These are phyloP conservation scores for Tachystola acroxantha DNA, from an alignment of 2,888 invertebrate species.

Conservation along the genomic window DNA sequence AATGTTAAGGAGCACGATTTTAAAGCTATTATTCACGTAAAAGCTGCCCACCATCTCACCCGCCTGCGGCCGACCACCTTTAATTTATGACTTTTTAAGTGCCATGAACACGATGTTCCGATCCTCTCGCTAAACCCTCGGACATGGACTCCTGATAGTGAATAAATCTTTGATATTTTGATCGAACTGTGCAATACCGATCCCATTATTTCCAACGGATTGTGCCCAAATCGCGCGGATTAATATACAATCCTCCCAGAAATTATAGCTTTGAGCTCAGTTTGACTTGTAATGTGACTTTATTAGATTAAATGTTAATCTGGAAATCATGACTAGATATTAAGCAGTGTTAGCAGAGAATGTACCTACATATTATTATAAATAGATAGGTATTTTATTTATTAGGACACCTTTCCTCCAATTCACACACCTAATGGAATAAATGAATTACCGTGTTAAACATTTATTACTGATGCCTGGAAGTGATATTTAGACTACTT, in stretches of 20 bases:
- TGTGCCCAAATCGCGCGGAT: constrained; percentile 20
- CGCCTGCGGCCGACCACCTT: constrained; percentile 38
- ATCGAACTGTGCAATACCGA: constrained; percentile 18
- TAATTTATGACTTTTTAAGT: constrained; percentile 65
- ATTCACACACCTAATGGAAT: too few relatives aligned
- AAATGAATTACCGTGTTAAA: too few relatives aligned
- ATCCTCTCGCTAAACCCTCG: constrained; percentile 24
- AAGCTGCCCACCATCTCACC: constrained; percentile 32
- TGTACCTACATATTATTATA: too few relatives aligned
- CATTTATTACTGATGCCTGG: too few relatives aligned
- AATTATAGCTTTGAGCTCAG: constrained; percentile 7
- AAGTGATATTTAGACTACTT: too few relatives aligned
- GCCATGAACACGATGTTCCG: constrained; percentile 50
- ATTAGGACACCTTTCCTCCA: too few relatives aligned
- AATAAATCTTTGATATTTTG: constrained; percentile 11
- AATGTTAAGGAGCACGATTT: constrained; percentile 26
- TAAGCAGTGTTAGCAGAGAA: too few relatives aligned
- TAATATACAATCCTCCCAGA: constrained; percentile 15
- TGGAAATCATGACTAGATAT: too few relatives aligned
- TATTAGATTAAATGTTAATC: constrained; percentile 5
- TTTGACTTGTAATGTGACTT: constrained; percentile 11
- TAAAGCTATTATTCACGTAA: constrained; percentile 48
- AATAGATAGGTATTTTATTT: too few relatives aligned
- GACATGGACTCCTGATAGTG: constrained; percentile 14
- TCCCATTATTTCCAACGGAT: constrained; percentile 25